These are phyloP conservation scores for Aricia artaxerxes DNA, from an alignment of 2,888 invertebrate genomes.

Conservation along the genomic window DNA sequence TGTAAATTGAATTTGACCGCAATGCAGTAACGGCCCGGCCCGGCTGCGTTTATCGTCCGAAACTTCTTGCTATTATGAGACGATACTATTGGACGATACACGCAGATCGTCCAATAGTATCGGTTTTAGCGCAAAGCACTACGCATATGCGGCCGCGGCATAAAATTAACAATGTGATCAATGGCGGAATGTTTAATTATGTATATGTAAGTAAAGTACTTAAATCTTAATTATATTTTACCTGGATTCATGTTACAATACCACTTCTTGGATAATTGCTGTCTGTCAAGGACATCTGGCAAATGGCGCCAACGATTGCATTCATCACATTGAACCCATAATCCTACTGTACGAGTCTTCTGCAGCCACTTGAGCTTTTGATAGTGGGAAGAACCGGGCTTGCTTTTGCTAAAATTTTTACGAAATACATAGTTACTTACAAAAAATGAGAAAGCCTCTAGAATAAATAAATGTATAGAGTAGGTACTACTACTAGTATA, in stretches of 20 bases:
- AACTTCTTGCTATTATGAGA: too few species aligned
- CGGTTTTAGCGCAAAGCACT: too few species aligned
- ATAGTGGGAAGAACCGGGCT: constrained; percentile 52
- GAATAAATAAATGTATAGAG: not conserved
- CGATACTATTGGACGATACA: too few species aligned
- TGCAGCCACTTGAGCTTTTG: constrained; percentile 73
- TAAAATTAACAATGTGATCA: too few species aligned
- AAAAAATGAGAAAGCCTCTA: not conserved
- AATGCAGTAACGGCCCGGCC: too few species aligned
- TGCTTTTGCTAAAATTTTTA: constrained; percentile 57
- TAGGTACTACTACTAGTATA: not conserved
- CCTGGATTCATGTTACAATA: constrained; percentile 82
- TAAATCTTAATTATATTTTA: constrained; percentile 43
- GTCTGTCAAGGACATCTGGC: constrained; percentile 76
- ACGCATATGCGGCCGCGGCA: too few species aligned
- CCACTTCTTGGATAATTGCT: constrained; percentile 82
- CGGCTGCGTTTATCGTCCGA: too few species aligned
- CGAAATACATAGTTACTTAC: not conserved
- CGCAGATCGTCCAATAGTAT: too few species aligned
- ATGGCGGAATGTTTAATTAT: too few species aligned
- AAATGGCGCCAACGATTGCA: constrained; percentile 82
- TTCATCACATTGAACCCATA: constrained; percentile 82
- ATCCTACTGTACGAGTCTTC: constrained; percentile 66
- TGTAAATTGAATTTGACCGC: too few species aligned
- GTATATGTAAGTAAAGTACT: too few species aligned